These are phyloP conservation scores for Arenicola marina DNA, from an alignment of 2,888 invertebrate species.

Conservation along the genomic window DNA sequence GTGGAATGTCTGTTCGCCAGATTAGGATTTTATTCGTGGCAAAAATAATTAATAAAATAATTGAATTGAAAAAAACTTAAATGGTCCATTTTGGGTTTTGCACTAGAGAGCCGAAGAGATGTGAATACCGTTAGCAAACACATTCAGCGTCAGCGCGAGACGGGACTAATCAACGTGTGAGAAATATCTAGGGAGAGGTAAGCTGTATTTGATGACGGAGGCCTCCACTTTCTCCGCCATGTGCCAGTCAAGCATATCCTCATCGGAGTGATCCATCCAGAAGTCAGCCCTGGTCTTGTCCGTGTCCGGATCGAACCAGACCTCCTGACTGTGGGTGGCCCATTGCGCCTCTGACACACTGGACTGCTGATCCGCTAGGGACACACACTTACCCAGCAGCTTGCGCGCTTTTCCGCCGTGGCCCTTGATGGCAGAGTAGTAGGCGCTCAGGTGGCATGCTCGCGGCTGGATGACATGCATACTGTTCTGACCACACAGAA, in stretches of 20 bases:
- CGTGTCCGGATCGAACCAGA: conserved; percentile 2
- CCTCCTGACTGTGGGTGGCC: background rate
- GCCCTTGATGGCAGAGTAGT: conserved; percentile 4
- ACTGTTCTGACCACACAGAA: too few species aligned
- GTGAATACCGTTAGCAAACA: too few species aligned
- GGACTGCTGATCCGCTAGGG: background rate
- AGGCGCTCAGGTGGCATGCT: conserved; percentile 9
- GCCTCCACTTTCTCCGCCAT: background rate
- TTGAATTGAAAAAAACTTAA: too few species aligned
- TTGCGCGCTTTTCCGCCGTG: background rate
- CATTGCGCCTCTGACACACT: background rate
- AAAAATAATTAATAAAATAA: too few species aligned
- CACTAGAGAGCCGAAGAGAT: too few species aligned
- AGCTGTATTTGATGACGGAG: background rate
- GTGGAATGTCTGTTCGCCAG: too few species aligned
- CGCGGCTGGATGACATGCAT: conserved; percentile 4
- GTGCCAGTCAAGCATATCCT: background rate
- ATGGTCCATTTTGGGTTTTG: too few species aligned
- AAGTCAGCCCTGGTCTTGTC: background rate
- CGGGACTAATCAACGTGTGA: too few species aligned
- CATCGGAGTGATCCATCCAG: background rate
- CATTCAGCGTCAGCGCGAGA: too few species aligned
- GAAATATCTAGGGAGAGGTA: background rate
- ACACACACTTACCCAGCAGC: background rate
- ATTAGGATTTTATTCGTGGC: too few species aligned